Evolutionary conservation across 2,113 vertebrate species (phyloP), one percentile per base, ranked within the genome.

Genomic region (Turdus rufiventris): DNA sequence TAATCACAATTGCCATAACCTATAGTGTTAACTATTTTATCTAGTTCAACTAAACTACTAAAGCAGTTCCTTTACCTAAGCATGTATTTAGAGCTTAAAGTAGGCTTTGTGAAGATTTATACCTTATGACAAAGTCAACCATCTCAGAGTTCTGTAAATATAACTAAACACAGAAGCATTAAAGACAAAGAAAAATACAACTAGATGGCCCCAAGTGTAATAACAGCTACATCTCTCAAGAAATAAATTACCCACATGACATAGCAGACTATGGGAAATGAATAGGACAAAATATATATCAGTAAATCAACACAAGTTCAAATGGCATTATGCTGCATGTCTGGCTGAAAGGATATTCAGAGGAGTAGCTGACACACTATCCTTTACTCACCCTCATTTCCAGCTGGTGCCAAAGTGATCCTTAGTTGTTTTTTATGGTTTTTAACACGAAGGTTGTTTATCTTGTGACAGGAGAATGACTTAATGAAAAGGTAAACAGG

Each of bases 251-350:
- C 63, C 72, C 88, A 84, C 92, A 84, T 54, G 92, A 86, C 94
- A 93, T 57, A 57, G 24, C 43, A 74, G 75, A 85, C 95, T 89
- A 68, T 81, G 47, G 58, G 63, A 95, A 97, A 95, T 76, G 77
- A 81, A 78, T 73, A 93, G 70, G 42, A 94, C 81, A 91, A 96
- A 95, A 88, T 7, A 89, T 31, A 12, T 86, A 86, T 88, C 80
- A 85, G 92, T 97, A 96, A 96, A 96, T 96, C 88, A 89, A 65
- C 21, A 89, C 14, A 93, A 84, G 74, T 87, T 95, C 81, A 92
- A 90, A 94, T 0, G 5, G 43, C 47, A 58, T 81, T 91, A 38
- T 63, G 48, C 72, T 89, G 45, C 36, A 68, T 13, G 36, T 75
- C 71, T 91, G 74, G 70, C 33, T 89, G 58, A 96, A 92, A 65